Evolutionary conservation across 2,113 vertebrate genomes (phyloP), one percentile per base, ranked within the genome.

Genomic region (Nothobranchius furzeri): DNA sequence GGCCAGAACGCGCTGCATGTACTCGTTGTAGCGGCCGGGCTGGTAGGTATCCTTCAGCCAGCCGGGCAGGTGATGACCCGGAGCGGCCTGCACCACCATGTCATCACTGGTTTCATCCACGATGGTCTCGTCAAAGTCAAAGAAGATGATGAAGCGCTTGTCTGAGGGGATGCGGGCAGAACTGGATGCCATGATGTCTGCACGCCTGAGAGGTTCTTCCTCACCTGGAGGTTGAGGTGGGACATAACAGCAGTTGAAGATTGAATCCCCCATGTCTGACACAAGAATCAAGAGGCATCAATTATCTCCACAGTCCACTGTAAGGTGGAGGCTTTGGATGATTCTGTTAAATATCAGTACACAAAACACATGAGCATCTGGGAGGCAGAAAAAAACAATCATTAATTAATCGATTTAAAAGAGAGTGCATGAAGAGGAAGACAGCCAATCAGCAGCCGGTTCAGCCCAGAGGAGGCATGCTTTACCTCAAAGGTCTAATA

Each of bases 91-190:
- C 43, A 93, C 70, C 52, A 99, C 92, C 0, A 94, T 92, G 10
- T 98, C 95, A 1, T 99, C 98, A 43, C 95, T 98, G 93, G 96
- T 97, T 73, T 98, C 96, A 0, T 96, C 93, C 85, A 98, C 90
- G 63, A 99, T 94, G 20, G 98, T 99, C 92, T 98, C 96, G 0
- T 99, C 98, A 0, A 99, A 99, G 85, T 99, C 98, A 0, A 99
- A 99, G 84, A 96, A 89, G 50, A 99, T 93, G 66, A 99, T 92
- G 89, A 94, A 96, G 12, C 86, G 94, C 15, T 94, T 94, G 1
- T 92, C 74, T 1, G 82, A 73, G 48, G 88, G 63, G 49, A 84
- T 65, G 15, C 82, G 73, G 1, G 78, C 9, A 0, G 86, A 83
- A 1, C 87, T 47, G 17, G 82, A 88, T 6, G 93, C 92, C 94